These are phyloP conservation scores for Crax fasciolata DNA, from an alignment of 2,797 vertebrate genomes.

Conservation along the genomic window DNA sequence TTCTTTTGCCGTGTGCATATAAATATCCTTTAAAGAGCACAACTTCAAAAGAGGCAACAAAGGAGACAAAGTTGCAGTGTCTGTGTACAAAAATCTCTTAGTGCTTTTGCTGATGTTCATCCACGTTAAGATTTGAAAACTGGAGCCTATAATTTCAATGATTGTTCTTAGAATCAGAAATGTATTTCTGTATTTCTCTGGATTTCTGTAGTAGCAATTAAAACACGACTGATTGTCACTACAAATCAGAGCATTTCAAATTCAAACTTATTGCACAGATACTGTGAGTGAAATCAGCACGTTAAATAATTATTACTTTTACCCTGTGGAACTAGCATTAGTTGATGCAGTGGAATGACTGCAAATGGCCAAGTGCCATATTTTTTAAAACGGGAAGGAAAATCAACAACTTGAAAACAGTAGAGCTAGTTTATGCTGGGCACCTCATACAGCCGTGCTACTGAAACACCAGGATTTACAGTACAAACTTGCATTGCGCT, in stretches of 20 bases:
- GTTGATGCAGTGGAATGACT: not conserved
- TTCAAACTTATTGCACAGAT: not conserved
- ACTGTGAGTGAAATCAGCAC: not conserved
- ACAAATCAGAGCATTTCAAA: rapidly evolving
- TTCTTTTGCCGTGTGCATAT: not conserved
- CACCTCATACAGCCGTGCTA: rapidly evolving
- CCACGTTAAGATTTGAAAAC: rapidly evolving
- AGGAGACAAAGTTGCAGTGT: not conserved
- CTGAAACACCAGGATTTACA: not conserved
- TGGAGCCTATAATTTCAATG: not conserved
- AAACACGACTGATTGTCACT: not conserved
- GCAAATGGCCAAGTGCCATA: rapidly evolving
- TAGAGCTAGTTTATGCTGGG: rapidly evolving
- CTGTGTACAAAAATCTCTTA: not conserved
- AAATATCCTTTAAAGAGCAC: not conserved
- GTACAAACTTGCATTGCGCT: not conserved
- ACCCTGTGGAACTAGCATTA: rapidly evolving
- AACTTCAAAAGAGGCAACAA: not conserved
- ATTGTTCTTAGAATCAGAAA: not conserved
- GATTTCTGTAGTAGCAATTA: not conserved
- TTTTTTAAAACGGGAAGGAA: not conserved
- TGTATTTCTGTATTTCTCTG: rapidly evolving
- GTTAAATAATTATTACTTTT: not conserved
- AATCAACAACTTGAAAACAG: rapidly evolving
- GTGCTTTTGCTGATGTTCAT: not conserved